Percentiles rank a stretch among this genome's conserved stretches.
These are phyloP conservation scores for Thomomys bottae DNA, from an alignment of 2,113 vertebrate species.

Conservation along the genomic window DNA sequence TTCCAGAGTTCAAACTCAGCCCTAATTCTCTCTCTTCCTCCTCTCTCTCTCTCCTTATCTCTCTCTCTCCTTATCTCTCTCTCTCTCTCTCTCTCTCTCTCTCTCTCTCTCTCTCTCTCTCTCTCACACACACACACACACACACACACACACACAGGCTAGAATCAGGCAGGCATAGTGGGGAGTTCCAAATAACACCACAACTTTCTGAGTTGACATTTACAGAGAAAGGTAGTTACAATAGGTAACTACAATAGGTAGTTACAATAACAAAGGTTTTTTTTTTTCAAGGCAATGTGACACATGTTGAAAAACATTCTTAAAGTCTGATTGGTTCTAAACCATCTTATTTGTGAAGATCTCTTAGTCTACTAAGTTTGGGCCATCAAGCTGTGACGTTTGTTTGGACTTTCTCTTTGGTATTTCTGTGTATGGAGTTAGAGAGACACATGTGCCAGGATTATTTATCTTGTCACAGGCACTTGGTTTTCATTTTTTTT, in stretches of 20 bases:
- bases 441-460: neutral
- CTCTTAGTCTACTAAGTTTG: neutral
- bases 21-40: too few species aligned
- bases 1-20: too few species aligned
- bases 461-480: neutral
- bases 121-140: too few species aligned
- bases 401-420: neutral
- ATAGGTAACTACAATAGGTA: too few species aligned
- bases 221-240: neutral
- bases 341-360: neutral
- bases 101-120: too few species aligned
- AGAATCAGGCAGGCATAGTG: neutral
- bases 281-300: neutral
- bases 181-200: neutral
- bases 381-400: neutral
- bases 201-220: neutral
- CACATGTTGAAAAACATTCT: neutral
- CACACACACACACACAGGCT: too few species aligned
- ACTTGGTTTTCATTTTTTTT: neutral
- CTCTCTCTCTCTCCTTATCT: too few species aligned
- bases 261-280: neutral
- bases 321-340: neutral
- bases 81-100: too few species aligned
- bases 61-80: too few species aligned
- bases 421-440: neutral